A percentile compares a stretch with the other conserved stretches of the same genome.
Evolutionary conservation across 2,113 vertebrate species (phyloP).

Genomic region (Anseranas semipalmata): DNA sequence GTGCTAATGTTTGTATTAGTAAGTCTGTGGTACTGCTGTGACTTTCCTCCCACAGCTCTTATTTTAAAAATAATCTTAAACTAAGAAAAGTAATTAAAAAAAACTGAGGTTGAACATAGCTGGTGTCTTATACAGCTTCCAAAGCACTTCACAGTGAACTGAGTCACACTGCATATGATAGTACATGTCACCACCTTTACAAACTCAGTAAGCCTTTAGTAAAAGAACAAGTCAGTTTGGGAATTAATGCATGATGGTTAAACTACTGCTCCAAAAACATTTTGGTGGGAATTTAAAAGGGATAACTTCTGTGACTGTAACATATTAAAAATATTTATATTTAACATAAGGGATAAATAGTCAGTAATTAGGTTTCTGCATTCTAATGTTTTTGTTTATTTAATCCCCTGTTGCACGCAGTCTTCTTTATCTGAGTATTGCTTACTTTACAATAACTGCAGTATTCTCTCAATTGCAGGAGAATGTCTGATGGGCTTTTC

Average conservation of each 20-base stretch:
- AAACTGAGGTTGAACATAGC: not conserved
- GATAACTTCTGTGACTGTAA: not conserved
- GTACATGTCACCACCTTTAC: not conserved
- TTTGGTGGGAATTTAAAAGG: not conserved
- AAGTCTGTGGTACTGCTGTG: not conserved
- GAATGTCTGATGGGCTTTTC: constrained; percentile 97
- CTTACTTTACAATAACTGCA: constrained; percentile 20
- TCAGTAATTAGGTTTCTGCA: not conserved
- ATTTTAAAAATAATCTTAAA: not conserved
- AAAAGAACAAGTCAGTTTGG: not conserved
- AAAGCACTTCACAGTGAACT: not conserved
- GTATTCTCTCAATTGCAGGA: constrained; percentile 76
- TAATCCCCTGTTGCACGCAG: not conserved
- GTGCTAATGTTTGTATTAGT: not conserved
- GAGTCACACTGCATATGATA: fast-evolving
- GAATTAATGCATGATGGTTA: not conserved
- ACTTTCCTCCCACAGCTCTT: not conserved
- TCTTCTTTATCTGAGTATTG: not conserved
- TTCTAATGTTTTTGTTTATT: not conserved
- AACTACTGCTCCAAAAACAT: not conserved
- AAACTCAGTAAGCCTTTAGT: not conserved
- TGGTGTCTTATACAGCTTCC: not conserved
- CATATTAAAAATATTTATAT: not conserved
- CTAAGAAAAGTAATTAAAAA: not conserved
- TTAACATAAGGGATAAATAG: not conserved